Evolutionary conservation across 2,113 vertebrate species (phyloP).

Genomic region (Proteles cristata): DNA sequence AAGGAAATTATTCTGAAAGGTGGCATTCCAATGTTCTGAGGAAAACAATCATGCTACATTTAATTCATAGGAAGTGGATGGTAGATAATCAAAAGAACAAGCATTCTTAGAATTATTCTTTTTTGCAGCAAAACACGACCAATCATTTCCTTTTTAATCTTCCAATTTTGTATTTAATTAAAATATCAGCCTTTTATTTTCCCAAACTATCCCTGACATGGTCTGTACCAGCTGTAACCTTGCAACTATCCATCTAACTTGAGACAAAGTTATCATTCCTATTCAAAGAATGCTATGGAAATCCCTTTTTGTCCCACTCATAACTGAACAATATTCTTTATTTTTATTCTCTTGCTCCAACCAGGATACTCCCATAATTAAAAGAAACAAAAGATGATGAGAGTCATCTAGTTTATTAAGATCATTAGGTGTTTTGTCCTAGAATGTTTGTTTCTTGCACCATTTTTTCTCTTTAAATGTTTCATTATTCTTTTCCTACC

Average conservation of each 20-base stretch:
- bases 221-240: neutral
- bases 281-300: neutral
- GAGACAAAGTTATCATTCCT: neutral
- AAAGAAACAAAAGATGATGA: neutral
- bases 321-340: neutral
- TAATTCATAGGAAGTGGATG: neutral
- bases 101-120: neutral
- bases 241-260: neutral
- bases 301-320: neutral
- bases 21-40: neutral
- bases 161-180: constrained; percentile 5
- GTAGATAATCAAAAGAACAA: neutral
- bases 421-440: neutral
- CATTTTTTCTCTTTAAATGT: neutral
- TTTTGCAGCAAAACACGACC: neutral
- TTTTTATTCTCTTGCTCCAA: neutral
- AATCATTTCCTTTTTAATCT: constrained; percentile 8
- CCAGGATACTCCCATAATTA: neutral
- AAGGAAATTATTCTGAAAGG: neutral
- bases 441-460: neutral
- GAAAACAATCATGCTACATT: neutral
- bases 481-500: neutral
- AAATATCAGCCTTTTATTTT: constrained; percentile 29
- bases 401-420: neutral
- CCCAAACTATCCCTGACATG: neutral